Conservation (phyloP, 2,888 invertebrate species). For the Dasypolia templi region DNA sequence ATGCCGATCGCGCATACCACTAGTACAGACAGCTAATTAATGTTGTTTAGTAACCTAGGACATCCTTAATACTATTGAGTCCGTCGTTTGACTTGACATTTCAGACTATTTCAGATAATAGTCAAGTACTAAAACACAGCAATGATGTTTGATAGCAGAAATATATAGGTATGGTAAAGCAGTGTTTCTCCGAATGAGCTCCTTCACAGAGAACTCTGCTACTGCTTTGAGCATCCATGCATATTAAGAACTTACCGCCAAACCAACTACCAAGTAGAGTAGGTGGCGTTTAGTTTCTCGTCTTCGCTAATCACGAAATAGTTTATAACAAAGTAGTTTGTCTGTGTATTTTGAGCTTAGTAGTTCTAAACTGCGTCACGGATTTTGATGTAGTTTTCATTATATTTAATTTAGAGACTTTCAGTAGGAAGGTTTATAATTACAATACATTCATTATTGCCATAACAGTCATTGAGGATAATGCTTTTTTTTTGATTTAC, state of each 20-base stretch:
- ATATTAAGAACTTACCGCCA: not conserved
- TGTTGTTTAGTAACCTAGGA: too few species aligned
- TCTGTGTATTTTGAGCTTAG: not conserved
- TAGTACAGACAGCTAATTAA: too few species aligned
- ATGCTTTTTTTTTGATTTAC: too few species aligned
- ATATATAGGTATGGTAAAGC: too few species aligned
- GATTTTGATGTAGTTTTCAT: not conserved
- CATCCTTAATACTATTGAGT: too few species aligned
- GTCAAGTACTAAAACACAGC: too few species aligned
- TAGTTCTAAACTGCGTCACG: too few species aligned
- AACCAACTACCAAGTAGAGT: not conserved
- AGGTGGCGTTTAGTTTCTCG: not conserved
- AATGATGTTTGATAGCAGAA: too few species aligned
- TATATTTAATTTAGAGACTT: not conserved
- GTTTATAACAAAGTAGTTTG: not conserved
- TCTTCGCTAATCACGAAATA: not conserved
- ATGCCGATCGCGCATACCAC: too few species aligned
- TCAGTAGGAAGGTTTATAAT: not conserved
- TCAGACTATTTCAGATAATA: too few species aligned
- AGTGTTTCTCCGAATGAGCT: not conserved
- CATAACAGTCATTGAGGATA: not conserved
- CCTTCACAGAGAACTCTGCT: not conserved
- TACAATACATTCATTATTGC: not conserved
- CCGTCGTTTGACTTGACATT: too few species aligned
- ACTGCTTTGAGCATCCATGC: constrained; percentile 4